Evolutionary conservation across 2,888 invertebrate genomes (phyloP).

Genomic region (Scrobipalpa costella): DNA sequence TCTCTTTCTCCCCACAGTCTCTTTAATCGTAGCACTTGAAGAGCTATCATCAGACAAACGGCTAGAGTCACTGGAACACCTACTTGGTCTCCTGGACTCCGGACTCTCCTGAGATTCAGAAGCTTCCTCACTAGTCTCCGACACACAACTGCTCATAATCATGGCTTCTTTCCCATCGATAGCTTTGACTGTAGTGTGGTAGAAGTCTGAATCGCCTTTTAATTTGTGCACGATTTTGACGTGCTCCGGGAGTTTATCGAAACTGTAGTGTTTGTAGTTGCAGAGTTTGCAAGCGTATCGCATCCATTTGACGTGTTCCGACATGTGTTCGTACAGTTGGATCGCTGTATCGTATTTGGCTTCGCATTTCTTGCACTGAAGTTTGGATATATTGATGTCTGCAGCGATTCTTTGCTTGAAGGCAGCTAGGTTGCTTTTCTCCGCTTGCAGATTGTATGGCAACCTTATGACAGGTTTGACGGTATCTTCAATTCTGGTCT

Average conservation of each 20-base stretch:
- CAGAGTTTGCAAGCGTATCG: conserved; percentile 89
- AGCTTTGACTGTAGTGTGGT: conserved; percentile 72
- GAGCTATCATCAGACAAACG: conserved; percentile 73
- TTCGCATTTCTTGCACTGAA: conserved; percentile 79
- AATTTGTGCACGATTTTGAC: conserved; percentile 83
- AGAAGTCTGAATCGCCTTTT: conserved; percentile 77
- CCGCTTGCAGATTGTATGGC: conserved; percentile 62
- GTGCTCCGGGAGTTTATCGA: conserved; percentile 84
- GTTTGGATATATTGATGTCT: conserved; percentile 65
- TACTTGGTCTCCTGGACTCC: conserved; percentile 65
- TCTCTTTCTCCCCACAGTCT: conserved; percentile 59
- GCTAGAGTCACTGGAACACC: conserved; percentile 74
- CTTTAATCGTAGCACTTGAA: conserved; percentile 59
- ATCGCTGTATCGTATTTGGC: conserved; percentile 68
- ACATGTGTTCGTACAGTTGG: conserved; percentile 83
- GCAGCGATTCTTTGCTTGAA: conserved; percentile 60
- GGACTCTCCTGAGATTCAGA: conserved; percentile 56
- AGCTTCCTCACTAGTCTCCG: conserved; percentile 57
- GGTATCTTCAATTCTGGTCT: conserved; percentile 27
- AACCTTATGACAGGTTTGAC: conserved; percentile 46
- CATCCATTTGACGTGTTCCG: conserved; percentile 85
- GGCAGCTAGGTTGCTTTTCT: conserved; percentile 65
- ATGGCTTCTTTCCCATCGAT: conserved; percentile 65
- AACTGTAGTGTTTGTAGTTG: conserved; percentile 84
- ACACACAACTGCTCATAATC: conserved; percentile 31